Percentiles rank a stretch among this genome's conserved stretches.
Evolutionary conservation across 2,888 invertebrate genomes (phyloP).

Genomic region (Molorchus minor): DNA sequence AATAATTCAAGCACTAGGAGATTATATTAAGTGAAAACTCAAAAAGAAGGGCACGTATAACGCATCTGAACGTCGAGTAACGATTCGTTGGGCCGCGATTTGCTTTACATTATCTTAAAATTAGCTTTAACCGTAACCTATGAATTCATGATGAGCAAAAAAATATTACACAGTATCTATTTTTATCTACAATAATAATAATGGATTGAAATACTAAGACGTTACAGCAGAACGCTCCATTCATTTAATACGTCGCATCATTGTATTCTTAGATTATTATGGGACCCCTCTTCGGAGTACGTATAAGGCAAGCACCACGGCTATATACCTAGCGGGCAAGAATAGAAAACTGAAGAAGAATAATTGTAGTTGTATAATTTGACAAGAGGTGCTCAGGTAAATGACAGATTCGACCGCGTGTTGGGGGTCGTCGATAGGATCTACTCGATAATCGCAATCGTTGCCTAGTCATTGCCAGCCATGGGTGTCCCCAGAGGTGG

Average conservation of each 20-base stretch:
- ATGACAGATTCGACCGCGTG: constrained; percentile 59
- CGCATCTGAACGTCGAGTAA: too few relatives aligned
- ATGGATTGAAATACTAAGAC: too few relatives aligned
- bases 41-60: too few relatives aligned
- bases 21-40: too few relatives aligned
- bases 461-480: constrained; percentile 51
- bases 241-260: constrained; percentile 28
- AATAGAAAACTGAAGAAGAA: constrained; percentile 43
- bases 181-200: too few relatives aligned
- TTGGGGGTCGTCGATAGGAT: constrained; percentile 61
- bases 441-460: constrained; percentile 53
- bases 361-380: constrained; percentile 58
- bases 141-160: too few relatives aligned
- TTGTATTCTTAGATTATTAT: constrained; percentile 18
- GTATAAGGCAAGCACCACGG: constrained; percentile 34
- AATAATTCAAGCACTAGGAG: too few relatives aligned
- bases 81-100: too few relatives aligned
- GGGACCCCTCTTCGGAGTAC: constrained; percentile 24
- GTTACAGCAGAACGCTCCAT: constrained; percentile 18
- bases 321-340: constrained; percentile 35
- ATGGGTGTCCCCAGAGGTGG: constrained; percentile 13
- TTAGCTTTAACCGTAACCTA: too few relatives aligned
- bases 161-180: constrained; percentile 4
- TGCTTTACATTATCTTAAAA: too few relatives aligned
- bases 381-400: constrained; percentile 61